Base-by-base conservation (phyloP, 1,140 invertebrate species). In the Stegodyphus dumicola region DNA sequence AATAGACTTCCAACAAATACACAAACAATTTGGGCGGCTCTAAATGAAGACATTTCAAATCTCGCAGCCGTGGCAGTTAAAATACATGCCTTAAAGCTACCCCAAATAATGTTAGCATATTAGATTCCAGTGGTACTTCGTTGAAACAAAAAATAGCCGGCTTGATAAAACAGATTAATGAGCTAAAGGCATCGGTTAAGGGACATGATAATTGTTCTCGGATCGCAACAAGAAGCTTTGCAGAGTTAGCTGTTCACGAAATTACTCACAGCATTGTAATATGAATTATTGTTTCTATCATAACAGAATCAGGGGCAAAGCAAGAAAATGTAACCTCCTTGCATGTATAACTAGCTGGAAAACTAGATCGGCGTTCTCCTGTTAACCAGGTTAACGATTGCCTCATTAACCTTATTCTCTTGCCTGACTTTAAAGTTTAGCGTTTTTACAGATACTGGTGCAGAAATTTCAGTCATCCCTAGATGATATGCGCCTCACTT, bases 311-410 rank as follows among this genome's bases (percentile, higher is more conserved):
- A 81, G 81, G 69, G 74, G 48, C 17, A 79, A 70, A 7, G 75
- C 83, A 13, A 53, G 18, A 17, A 87, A 87, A 54, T 87, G 84
- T 33, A 17, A 6, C 6, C 48, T n/a, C 64, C 64, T 18, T 86
- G 86, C 52, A 15, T 7, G 10, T 74, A 54, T 56, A 49, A 18
- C 0, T 0, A 78, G 0, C 51, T 51, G 60, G 73, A 54, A 84
- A 84, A 84, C 71, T 54, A 17, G 10, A 0, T 6, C 13, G 64
- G 81, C 13, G n/a, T 10, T 76, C 56, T 7, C 49, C 11, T 5
- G 7, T 5, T 15, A 64, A 7, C 18, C 56, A 18, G 6, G 33
- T n/a, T 17, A 6, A 13, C 17, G 69, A 74, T 18, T 33, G 51
- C 56, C 6, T 7, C 4, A 79, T 79, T 48, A 51, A 48, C 33